A percentile compares a stretch with the other conserved stretches of the same genome.
These are phyloP conservation scores for Dasysyrphus tricinctus DNA, from an alignment of 2,888 invertebrate genomes.

Conservation along the genomic window DNA sequence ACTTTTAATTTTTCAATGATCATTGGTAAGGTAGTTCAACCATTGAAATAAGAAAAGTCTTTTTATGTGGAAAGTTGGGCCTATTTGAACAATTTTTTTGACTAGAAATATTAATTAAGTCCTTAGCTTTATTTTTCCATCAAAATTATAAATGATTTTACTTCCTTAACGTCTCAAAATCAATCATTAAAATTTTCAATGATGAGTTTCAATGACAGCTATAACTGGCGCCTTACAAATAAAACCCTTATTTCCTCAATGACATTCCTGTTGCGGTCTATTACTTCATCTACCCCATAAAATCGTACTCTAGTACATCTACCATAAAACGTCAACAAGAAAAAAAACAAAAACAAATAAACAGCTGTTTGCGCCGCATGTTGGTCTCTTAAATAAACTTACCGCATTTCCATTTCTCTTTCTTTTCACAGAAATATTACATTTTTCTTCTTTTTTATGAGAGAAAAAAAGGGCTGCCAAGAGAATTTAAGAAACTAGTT, in stretches of 20 bases:
- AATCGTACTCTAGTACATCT: constrained; percentile 4
- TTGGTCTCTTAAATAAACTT: constrained; percentile 62
- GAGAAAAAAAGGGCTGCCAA: constrained; percentile 53
- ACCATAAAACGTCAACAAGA: not conserved
- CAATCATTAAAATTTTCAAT: too few relatives aligned
- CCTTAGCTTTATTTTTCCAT: too few relatives aligned
- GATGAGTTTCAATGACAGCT: too few relatives aligned
- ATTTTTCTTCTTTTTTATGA: constrained; percentile 7
- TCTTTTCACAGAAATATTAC: not conserved
- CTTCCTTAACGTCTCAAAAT: too few relatives aligned
- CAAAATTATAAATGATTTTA: too few relatives aligned
- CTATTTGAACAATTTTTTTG: too few relatives aligned
- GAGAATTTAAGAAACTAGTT: constrained; percentile 62
- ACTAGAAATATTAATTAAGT: too few relatives aligned
- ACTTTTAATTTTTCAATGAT: too few relatives aligned
- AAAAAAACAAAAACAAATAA: constrained; percentile 61
- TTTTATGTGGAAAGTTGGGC: too few relatives aligned
- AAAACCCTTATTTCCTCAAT: not conserved
- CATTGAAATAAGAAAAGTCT: too few relatives aligned
- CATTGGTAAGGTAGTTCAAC: too few relatives aligned
- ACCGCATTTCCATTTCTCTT: constrained; percentile 15
- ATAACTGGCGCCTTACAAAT: too few relatives aligned
- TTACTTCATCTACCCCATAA: constrained; percentile 1
- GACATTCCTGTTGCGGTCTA: not conserved
- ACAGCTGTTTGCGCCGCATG: constrained; percentile 63